Percentiles rank a stretch among this genome's conserved stretches.
phyloP scores from a whole-genome alignment of 2,888 invertebrate species.

The Leptura quadrifasciata region DNA sequence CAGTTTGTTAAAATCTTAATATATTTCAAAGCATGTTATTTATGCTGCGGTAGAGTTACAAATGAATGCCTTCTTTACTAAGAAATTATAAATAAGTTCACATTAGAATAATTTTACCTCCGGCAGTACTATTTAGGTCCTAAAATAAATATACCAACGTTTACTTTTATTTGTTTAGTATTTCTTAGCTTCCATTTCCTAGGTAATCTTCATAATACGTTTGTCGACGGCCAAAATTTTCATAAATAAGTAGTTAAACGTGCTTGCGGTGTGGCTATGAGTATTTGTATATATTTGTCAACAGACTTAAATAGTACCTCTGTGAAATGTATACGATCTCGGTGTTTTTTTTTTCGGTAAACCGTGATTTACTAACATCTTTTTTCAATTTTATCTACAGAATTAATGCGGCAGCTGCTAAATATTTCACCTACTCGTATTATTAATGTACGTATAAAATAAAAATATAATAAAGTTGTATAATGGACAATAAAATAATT shows the following conservation, averaged over 20 bases:
- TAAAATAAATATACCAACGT: slow-evolving; percentile 24
- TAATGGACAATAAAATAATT: too few relatives aligned
- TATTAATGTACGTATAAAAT: too few relatives aligned
- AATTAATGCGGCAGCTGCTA: not conserved
- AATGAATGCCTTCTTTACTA: slow-evolving; percentile 2
- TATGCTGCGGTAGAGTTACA: not conserved
- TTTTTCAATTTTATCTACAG: not conserved
- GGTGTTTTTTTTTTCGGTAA: not conserved
- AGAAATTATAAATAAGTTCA: slow-evolving; percentile 11
- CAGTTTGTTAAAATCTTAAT: not conserved
- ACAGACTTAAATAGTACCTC: not conserved
- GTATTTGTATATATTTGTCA: slow-evolving; percentile 28
- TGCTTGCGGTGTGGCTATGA: slow-evolving; percentile 16
- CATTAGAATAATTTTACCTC: slow-evolving; percentile 7
- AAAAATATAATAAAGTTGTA: too few relatives aligned
- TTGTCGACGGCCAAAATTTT: slow-evolving; percentile 29
- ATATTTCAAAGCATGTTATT: not conserved
- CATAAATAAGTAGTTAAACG: slow-evolving; percentile 35
- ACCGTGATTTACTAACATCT: not conserved
- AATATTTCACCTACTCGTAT: not conserved
- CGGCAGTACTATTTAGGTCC: slow-evolving; percentile 16
- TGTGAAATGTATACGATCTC: not conserved
- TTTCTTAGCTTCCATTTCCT: slow-evolving; percentile 7
- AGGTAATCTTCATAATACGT: slow-evolving; percentile 25
- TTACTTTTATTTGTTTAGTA: slow-evolving; percentile 26